These are phyloP conservation scores for Epinephelus lanceolatus DNA, from an alignment of 2,113 vertebrate species.

Conservation along the genomic window DNA sequence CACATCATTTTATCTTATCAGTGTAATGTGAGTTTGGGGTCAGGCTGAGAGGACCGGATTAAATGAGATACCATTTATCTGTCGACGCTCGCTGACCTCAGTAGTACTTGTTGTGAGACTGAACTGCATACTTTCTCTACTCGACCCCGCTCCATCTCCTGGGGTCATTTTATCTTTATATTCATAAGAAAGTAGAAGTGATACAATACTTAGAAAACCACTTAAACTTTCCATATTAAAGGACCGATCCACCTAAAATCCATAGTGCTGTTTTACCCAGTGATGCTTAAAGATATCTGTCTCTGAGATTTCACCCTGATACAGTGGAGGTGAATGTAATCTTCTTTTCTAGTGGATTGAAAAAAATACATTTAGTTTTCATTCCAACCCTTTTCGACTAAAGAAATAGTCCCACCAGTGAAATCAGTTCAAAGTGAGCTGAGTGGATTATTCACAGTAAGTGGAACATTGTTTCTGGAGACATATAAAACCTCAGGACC, in stretches of 20 bases:
- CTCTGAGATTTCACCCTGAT: conserved; percentile 7
- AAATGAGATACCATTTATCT: not conserved
- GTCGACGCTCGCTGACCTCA: not conserved
- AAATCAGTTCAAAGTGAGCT: not conserved
- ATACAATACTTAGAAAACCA: not conserved
- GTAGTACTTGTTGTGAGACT: not conserved
- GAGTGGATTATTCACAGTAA: not conserved
- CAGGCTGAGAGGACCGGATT: not conserved
- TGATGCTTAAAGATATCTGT: not conserved
- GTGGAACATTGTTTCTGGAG: not conserved
- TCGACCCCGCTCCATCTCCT: not conserved
- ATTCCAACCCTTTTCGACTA: not conserved
- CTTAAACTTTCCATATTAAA: not conserved
- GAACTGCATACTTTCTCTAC: not conserved
- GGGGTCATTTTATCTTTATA: not conserved
- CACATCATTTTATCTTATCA: not conserved
- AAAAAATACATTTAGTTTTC: conserved; percentile 26
- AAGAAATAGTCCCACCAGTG: conserved; percentile 1
- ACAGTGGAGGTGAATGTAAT: conserved; percentile 22
- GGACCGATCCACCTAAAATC: not conserved
- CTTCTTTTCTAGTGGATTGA: conserved; percentile 25
- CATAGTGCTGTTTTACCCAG: not conserved
- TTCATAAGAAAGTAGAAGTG: not conserved
- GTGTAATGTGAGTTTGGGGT: not conserved
- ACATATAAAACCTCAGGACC: not conserved